Percentiles rank a stretch among this genome's conserved stretches.
phyloP scores from a whole-genome alignment of 92 coral and sea anemone species.

The Bergia sp. region DNA sequence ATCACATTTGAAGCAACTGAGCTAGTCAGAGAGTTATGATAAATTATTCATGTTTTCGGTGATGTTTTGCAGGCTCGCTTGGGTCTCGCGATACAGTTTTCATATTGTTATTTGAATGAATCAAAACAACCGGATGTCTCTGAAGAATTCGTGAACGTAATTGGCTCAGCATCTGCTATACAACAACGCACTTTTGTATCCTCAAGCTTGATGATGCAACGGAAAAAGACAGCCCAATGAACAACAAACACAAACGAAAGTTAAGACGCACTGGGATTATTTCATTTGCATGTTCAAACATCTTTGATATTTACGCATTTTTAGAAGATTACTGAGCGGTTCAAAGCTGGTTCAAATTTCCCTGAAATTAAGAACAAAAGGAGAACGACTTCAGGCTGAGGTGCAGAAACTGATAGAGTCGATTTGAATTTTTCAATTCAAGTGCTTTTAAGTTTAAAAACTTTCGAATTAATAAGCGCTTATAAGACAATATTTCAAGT shows the following conservation, averaged over 20 bases:
- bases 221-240: neutral
- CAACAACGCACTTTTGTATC: neutral
- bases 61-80: neutral
- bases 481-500: too few relatives aligned
- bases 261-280: neutral
- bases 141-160: neutral
- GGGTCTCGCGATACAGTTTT: conserved; percentile 27
- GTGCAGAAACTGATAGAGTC: too few relatives aligned
- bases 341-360: too few relatives aligned
- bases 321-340: too few relatives aligned
- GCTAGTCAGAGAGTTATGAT: conserved; percentile 16
- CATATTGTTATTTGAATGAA: neutral
- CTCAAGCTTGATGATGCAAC: neutral
- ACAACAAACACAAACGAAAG: neutral
- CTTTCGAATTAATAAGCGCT: too few relatives aligned
- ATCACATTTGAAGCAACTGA: conserved; percentile 4
- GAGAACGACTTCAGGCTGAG: too few relatives aligned
- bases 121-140: neutral
- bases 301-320: neutral
- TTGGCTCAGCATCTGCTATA: neutral
- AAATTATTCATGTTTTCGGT: conserved; percentile 42
- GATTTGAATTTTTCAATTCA: too few relatives aligned
- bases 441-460: too few relatives aligned
- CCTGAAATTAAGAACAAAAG: too few relatives aligned
- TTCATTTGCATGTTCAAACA: neutral